Evolutionary conservation across 2,113 vertebrate species (phyloP).

Genomic region (Archilochus colubris): DNA sequence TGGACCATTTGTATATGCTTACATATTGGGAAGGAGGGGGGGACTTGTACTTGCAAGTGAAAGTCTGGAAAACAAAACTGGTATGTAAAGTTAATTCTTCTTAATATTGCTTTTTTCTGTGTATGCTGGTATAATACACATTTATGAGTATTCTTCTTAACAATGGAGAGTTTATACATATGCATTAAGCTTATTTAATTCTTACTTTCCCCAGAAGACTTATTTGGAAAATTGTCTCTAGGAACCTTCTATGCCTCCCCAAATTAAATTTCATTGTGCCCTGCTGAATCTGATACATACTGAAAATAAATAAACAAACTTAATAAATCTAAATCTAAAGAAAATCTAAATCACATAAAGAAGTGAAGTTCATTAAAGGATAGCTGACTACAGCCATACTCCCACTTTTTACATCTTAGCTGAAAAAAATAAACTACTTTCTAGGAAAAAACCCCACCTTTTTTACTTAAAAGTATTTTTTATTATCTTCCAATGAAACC

Average conservation of each 20-base stretch:
- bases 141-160: neutral
- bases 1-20: neutral
- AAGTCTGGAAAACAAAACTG: neutral
- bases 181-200: neutral
- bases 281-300: neutral
- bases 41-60: neutral
- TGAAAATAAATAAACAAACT: neutral
- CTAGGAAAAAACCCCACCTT: neutral
- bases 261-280: slow-evolving; percentile 56
- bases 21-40: neutral
- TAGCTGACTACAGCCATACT: neutral
- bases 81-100: neutral
- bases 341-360: neutral
- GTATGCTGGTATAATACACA: neutral
- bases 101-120: neutral
- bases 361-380: neutral
- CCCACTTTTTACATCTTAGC: neutral
- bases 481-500: neutral
- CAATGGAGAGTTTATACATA: neutral
- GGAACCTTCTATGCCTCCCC: slow-evolving; percentile 11
- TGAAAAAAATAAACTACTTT: neutral
- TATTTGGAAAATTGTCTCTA: neutral
- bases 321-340: too few relatives aligned
- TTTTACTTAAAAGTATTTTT: neutral
- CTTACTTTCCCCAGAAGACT: neutral